Base-by-base conservation (phyloP, 2,113 vertebrate species). In the Lophura nycthemera region DNA sequence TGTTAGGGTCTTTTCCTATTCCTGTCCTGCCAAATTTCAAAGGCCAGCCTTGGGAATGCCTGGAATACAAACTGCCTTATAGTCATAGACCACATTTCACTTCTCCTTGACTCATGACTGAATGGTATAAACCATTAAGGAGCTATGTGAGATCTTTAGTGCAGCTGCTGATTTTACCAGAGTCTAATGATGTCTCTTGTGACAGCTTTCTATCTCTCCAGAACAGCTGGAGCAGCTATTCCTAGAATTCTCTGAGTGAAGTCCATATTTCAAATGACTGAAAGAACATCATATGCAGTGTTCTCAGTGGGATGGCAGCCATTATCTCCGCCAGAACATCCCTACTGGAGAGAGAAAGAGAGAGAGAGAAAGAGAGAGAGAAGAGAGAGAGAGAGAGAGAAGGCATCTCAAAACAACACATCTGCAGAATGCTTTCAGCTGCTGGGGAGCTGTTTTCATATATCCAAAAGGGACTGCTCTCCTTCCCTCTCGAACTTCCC, bases 161-260 rank as follows among this genome's bases (percentile, higher is more conserved):
- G 78, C 74, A 85, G 77, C 43, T 1, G 5, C 86, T 64, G 87
- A 90, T 96, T 97, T 96, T 91, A 92, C 63, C 83, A 36, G 67
- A 70, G 71, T 84, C 93, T 95, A 91, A 90, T 66, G 32, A 88
- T 85, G 90, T 92, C 92, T 97, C 96, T 29, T 70, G 86, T 94
- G 95, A 89, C 95, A 97, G 87, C 73, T 96, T 95, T 96, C 86
- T 95, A 85, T 95, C 95, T 94, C 86, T 93, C 88, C 77, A 81
- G 86, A 96, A 95, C 92, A 96, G 97, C 92, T 96, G 95, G 94
- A 96, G 88, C 90, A 92, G 94, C 93, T 96, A 97, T 95, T 95
- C 89, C 90, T 95, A 88, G 90, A 91, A 90, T 96, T 94, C 94
- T 95, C 92, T 70, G 83, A 96, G 90, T 94, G 71, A 94, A 90